phyloP scores from a whole-genome alignment of 2,888 invertebrate species.

The Atrina japonica region DNA sequence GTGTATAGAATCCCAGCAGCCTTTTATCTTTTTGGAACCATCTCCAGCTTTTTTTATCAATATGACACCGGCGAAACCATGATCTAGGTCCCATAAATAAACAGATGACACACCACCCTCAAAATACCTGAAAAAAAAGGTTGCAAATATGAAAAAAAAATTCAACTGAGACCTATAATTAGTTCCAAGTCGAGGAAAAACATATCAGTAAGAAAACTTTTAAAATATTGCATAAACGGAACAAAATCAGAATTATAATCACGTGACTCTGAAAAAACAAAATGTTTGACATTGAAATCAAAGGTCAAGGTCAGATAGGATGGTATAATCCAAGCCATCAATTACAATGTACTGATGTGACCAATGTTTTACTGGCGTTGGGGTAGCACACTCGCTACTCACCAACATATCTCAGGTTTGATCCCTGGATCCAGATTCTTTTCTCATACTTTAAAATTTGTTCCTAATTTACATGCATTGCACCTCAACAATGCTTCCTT shows the following conservation, averaged over 20 bases:
- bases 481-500: no score
- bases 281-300: background rate
- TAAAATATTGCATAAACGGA: background rate
- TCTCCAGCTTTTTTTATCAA: constrained; percentile 99
- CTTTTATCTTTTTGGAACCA: constrained; percentile 98
- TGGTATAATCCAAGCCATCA: background rate
- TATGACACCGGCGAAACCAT: constrained; percentile 96
- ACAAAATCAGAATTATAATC: background rate
- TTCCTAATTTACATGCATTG: no score
- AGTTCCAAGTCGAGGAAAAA: no score
- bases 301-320: no score
- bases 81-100: constrained; percentile 98
- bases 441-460: no score
- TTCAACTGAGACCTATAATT: background rate
- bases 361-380: no score
- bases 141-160: background rate
- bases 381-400: no score
- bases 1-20: constrained; percentile 99
- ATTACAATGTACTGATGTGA: no score
- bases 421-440: no score
- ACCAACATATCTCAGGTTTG: no score
- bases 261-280: background rate
- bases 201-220: no score
- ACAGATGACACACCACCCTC: constrained; percentile 99
- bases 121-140: constrained; percentile 91